Conservation (phyloP, 1,140 invertebrate genomes). For the Bemisia tabaci region DNA sequence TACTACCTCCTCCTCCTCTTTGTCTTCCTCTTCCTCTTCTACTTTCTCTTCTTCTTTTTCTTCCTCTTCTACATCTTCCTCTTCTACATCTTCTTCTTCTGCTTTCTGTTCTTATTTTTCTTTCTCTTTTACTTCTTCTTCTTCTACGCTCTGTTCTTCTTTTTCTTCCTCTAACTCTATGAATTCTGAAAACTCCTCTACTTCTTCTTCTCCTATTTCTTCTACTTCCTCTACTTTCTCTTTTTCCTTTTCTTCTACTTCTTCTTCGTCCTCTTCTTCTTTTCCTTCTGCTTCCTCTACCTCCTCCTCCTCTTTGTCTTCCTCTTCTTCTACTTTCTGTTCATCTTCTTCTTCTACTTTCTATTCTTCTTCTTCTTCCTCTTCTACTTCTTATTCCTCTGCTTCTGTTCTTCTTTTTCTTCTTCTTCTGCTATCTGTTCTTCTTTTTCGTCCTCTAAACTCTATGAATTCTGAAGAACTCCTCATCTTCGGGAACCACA, state of each 20-base stretch:
- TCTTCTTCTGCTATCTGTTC: background rate
- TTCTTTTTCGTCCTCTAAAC: too few relatives aligned
- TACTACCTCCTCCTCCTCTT: background rate
- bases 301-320: slow-evolving; percentile 1
- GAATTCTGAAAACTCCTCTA: too few relatives aligned
- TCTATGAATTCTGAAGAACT: too few relatives aligned
- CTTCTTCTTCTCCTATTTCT: too few relatives aligned
- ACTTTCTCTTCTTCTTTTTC: slow-evolving; percentile 1
- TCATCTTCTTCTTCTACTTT: background rate
- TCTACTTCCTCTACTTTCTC: too few relatives aligned
- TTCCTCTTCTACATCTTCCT: background rate
- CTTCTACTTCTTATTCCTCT: slow-evolving; percentile 1
- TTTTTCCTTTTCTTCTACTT: slow-evolving; percentile 4
- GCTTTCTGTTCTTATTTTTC: background rate
- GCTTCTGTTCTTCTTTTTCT: slow-evolving; percentile 3
- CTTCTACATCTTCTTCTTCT: slow-evolving; percentile 1
- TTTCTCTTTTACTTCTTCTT: slow-evolving; percentile 2
- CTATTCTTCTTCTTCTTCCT: slow-evolving; percentile 1
- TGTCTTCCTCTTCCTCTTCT: slow-evolving; percentile 1
- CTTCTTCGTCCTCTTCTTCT: background rate
- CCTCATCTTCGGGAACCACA: too few relatives aligned
- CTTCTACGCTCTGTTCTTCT: background rate
- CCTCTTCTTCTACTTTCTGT: background rate
- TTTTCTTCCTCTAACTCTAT: too few relatives aligned
- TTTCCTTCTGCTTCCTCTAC: background rate